Conservation (phyloP, 2,113 vertebrate species). For the Cervus canadensis region DNA sequence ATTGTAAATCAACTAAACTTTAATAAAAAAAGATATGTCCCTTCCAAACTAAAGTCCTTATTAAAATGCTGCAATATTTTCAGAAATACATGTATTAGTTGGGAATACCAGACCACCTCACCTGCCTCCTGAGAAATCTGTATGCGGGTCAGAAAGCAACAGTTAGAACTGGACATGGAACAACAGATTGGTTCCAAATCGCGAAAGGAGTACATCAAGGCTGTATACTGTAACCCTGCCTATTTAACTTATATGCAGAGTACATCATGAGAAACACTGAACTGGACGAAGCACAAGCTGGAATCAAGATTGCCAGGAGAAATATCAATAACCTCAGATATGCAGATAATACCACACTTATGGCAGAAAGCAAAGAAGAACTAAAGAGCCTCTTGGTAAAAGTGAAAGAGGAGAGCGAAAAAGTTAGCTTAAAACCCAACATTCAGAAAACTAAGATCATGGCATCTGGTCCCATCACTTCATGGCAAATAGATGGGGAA, state of each 20-base stretch:
- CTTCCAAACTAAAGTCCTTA: neutral
- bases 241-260: neutral
- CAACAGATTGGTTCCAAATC: neutral
- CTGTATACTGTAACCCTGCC: neutral
- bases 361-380: neutral
- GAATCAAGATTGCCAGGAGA: fast-evolving
- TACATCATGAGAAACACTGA: neutral
- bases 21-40: neutral
- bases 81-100: neutral
- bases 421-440: neutral
- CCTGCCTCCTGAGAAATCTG: neutral
- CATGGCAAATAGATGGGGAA: neutral
- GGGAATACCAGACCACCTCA: neutral
- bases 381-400: neutral
- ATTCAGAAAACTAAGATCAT: neutral
- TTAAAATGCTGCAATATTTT: neutral
- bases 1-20: neutral
- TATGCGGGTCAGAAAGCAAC: neutral
- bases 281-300: neutral
- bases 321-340: neutral
- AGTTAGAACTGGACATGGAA: neutral
- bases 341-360: neutral
- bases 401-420: neutral
- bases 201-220: neutral
- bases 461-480: neutral